Evolutionary conservation across 2,113 vertebrate genomes (phyloP).

Genomic region (Clarias batrachus): DNA sequence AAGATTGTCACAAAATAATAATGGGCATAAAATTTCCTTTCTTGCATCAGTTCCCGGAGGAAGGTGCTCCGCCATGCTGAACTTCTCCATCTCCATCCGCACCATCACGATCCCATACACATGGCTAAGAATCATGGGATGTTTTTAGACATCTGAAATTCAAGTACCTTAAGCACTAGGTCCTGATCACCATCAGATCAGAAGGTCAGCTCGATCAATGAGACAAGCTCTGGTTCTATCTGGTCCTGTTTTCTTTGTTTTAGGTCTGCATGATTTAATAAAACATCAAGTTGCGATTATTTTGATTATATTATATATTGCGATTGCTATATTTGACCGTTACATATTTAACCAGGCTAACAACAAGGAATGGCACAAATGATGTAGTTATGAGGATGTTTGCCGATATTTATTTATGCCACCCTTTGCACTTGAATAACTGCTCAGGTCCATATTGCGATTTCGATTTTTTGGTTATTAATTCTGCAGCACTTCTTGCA

Average conservation of each 20-base stretch:
- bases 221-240: neutral
- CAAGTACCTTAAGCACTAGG: neutral
- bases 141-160: neutral
- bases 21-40: neutral
- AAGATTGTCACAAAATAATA: neutral
- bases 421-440: no score
- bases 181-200: neutral
- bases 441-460: no score
- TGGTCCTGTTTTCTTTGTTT: neutral
- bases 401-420: no score
- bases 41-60: neutral
- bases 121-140: neutral
- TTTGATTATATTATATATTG: no score
- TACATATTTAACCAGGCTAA: no score
- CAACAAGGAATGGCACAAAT: no score
- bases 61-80: neutral
- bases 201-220: neutral
- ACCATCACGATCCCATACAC: neutral
- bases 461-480: no score
- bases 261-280: no score
- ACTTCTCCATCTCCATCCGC: neutral
- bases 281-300: no score
- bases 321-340: no score
- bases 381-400: no score
- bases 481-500: neutral